Base-by-base conservation (phyloP, 2,888 invertebrate species). In the Napeogenes inachia region DNA sequence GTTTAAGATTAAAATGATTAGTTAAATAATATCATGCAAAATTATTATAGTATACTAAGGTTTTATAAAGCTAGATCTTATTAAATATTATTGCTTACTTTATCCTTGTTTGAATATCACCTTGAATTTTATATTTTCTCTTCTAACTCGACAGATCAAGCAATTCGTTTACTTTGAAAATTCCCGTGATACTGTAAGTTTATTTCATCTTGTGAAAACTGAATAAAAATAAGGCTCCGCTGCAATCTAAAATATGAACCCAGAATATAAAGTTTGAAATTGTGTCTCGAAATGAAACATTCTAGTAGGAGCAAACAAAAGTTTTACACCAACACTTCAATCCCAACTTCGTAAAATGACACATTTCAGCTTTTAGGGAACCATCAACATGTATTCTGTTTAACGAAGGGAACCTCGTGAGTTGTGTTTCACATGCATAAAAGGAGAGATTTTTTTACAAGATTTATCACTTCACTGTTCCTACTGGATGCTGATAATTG, bases 161-260 rank as follows among this genome's bases (percentile, higher is more conserved):
- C 33, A 61, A 61, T 61, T 61, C 33, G 53, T 61, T 56, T 61
- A 32, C 66, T 62, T 59, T 61, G 46, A 45, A 46, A 57, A 66
- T 55, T 58, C 63, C 63, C 59, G 50, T 57, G 60, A 62, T 61
- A 59, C 56, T 54, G 45, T 12, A 53, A 64, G 59, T 64, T 63
- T 65, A 65, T 62, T 64, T 61, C 65, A 59, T 62, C 54, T 57
- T 74, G 68, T 70, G 66, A 69, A 73, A 76, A 75, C 73, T 71
- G 70, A 75, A 75, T 67, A 68, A 70, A 68, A 66, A 56, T 68
- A 60, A 65, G 61, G 70, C 70, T 75, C 73, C 77, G 73, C 75
- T 70, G 64, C 70, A 73, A 72, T 66, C 73, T 76, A 72, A 79
- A 79, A 79, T 79, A 79, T 76, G 75, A 73, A 72, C 68, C 68